These are phyloP conservation scores for Tautogolabrus adspersus DNA, from an alignment of 2,113 vertebrate genomes.

Conservation along the genomic window DNA sequence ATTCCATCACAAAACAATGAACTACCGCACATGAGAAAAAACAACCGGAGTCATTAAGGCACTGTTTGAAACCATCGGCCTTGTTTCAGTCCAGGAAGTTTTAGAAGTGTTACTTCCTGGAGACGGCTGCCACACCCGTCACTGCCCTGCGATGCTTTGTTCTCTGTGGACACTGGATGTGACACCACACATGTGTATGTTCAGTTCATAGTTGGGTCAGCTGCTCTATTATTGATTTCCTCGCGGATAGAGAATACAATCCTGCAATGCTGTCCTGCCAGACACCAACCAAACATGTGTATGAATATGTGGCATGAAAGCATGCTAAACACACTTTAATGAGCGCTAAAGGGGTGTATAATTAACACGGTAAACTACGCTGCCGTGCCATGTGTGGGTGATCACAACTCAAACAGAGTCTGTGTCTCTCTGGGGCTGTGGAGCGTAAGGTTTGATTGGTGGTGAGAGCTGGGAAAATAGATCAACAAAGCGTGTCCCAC, in stretches of 20 bases:
- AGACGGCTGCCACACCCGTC: constrained; percentile 58
- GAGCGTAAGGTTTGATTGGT: neutral
- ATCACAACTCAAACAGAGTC: constrained; percentile 17
- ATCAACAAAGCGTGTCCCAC: neutral
- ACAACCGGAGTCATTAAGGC: constrained; percentile 22
- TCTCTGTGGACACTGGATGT: constrained; percentile 57
- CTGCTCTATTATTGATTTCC: constrained; percentile 72
- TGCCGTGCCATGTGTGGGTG: neutral
- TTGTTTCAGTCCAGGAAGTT: constrained; percentile 64
- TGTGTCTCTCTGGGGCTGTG: neutral
- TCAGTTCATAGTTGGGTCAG: constrained; percentile 61
- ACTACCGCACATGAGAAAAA: neutral
- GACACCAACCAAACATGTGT: neutral
- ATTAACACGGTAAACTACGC: constrained; percentile 42
- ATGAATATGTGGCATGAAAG: neutral
- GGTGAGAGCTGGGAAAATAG: neutral
- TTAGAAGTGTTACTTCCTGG: constrained; percentile 75
- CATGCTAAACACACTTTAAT: constrained; percentile 22
- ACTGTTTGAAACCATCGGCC: constrained; percentile 10
- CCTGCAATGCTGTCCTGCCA: neutral
- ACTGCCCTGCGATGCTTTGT: constrained; percentile 64
- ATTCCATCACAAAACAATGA: too few relatives aligned
- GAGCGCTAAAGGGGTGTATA: constrained; percentile 58
- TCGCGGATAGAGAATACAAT: constrained; percentile 34
- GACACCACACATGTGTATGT: constrained; percentile 35